Base-by-base conservation (phyloP, 2,888 invertebrate genomes). In the Mimachlamys varia region DNA sequence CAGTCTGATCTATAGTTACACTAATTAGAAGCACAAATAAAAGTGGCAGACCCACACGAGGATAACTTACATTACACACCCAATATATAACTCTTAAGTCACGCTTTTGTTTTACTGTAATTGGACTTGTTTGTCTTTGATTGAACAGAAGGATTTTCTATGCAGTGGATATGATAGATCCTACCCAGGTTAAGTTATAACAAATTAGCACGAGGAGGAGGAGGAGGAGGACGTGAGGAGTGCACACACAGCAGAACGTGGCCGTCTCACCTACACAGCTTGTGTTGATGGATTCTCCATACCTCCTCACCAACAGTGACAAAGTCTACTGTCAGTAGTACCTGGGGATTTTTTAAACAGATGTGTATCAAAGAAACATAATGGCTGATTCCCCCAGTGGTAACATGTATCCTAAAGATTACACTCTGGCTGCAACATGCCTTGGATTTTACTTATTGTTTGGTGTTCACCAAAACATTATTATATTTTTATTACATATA, bases 1-100 rank as follows among this genome's bases (percentile, higher is more conserved):
- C 76, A 76, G 76, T 76, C 76, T 76, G 76, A 76, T 76, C 76
- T 76, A 76, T 76, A 76, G 76, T 33, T 33, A 27, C 76, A 76
- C 76, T 76, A 76, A 76, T 76, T 76, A 76, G 76, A 33, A 22
- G 33, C 76, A 76, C 76, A 76, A 76, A 76, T 76, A 76, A 76
- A 76, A 76, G 33, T 76, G 33, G 33, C 76, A 33, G 15, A 19
- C 76, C 7, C 62, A 62, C 2, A 19, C 62, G 22, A 76, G 17
- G 33, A 76, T 76, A 76, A 76, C 27, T 62, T 62, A 62, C 19
- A 19, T 53, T 53, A 53, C 62, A 62, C 33, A 76, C 7, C 12
- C 27, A 33, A 76, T 76, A 76, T 27, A 76, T 27, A 27, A 33
- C 76, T 76, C 44, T 44, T 44, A 15, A 76, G 58, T 58, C 53